Evolutionary conservation across 2,888 invertebrate species (phyloP).

Genomic region (Argyra leucocephala): DNA sequence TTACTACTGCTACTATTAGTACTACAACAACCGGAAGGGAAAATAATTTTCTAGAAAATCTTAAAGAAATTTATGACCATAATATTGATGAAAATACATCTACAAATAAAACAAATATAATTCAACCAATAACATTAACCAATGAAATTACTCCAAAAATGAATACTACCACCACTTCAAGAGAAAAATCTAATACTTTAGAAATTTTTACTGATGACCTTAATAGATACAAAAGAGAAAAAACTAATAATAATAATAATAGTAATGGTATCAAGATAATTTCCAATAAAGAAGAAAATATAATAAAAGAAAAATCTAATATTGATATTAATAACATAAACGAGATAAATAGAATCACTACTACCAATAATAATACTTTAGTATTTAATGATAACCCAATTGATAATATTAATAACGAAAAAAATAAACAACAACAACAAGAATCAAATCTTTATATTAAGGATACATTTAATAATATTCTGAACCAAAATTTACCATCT

Average conservation of each 20-base stretch:
- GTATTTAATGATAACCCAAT: neutral
- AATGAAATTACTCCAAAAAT: too few relatives aligned
- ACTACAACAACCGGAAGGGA: neutral
- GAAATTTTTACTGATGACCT: neutral
- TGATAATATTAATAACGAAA: neutral
- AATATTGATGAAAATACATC: neutral
- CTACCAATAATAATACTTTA: neutral
- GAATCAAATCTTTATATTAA: neutral
- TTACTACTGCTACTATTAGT: neutral
- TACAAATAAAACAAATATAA: neutral
- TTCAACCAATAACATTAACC: too few relatives aligned
- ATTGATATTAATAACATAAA: neutral
- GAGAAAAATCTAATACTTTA: neutral
- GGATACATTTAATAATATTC: neutral
- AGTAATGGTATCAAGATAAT: too few relatives aligned
- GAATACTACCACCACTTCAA: neutral
- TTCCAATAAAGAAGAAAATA: neutral
- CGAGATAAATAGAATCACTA: neutral
- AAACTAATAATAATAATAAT: neutral
- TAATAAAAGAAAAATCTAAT: neutral
- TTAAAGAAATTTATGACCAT: neutral
- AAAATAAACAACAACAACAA: neutral
- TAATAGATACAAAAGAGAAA: neutral
- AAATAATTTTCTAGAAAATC: neutral
- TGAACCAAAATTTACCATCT: neutral